Evolutionary conservation across 2,797 vertebrate species (phyloP).

Genomic region (Macrochelys suwanniensis): DNA sequence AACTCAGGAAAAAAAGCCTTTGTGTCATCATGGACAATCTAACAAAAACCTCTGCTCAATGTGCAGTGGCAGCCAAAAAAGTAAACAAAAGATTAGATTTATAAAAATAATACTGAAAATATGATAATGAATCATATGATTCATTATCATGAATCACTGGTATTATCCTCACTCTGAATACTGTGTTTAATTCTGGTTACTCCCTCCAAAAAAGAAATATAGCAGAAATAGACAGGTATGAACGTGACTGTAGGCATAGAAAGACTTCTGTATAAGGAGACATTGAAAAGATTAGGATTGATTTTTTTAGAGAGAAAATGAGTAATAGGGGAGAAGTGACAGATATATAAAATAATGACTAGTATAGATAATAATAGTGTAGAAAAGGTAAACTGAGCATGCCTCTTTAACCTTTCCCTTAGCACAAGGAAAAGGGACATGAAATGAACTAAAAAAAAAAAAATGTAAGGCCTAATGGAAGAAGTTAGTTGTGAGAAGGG

Average conservation of each 20-base stretch:
- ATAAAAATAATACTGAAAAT: background rate
- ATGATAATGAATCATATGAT: background rate
- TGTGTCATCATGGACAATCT: background rate
- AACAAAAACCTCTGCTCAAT: background rate
- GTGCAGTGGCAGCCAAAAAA: background rate
- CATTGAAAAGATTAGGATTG: too few species aligned
- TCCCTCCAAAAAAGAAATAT: background rate
- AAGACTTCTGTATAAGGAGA: too few species aligned
- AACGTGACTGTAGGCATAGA: too few species aligned
- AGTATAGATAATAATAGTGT: background rate
- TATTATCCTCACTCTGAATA: background rate
- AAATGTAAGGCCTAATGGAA: background rate
- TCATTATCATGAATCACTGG: background rate
- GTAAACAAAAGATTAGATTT: background rate
- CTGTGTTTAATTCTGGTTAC: background rate
- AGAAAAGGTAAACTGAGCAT: background rate
- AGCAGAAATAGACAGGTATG: background rate
- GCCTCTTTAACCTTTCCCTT: fast-evolving
- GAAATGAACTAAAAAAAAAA: background rate
- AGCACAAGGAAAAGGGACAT: background rate
- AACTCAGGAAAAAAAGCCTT: background rate
- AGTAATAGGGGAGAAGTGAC: too few species aligned
- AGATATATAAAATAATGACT: background rate
- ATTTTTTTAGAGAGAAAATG: too few species aligned
- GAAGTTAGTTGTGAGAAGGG: background rate